A percentile compares a stretch with the other conserved stretches of the same genome.
Conservation (phyloP, 2,797 vertebrate species). For the Valencia hispanica region DNA sequence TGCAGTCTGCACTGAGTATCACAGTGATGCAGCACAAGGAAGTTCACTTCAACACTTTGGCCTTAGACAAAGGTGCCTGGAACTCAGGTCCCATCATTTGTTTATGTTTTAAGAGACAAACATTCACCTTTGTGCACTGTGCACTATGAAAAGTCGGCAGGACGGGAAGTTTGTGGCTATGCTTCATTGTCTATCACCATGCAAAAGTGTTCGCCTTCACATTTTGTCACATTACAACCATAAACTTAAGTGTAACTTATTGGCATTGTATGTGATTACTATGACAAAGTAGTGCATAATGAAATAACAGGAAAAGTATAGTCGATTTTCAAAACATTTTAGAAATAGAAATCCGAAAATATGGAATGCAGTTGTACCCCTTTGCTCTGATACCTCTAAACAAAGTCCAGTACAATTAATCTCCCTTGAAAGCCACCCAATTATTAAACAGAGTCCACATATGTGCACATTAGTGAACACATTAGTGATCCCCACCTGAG, state of each 20-base stretch:
- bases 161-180: not conserved
- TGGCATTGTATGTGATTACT: not conserved
- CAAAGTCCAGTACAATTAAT: not conserved
- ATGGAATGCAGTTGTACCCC: too few relatives aligned
- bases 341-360: not conserved
- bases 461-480: not conserved
- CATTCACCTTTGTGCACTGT: constrained; percentile 28
- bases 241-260: not conserved
- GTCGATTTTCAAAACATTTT: not conserved
- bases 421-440: not conserved
- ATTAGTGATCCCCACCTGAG: too few relatives aligned
- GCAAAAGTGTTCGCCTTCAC: not conserved
- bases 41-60: constrained; percentile 38
- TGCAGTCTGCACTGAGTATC: constrained; percentile 52
- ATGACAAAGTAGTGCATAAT: not conserved
- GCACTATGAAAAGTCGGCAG: too few relatives aligned
- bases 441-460: not conserved
- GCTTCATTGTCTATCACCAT: too few relatives aligned
- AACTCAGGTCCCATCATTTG: not conserved
- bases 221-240: not conserved
- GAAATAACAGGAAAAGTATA: not conserved
- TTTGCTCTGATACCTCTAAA: not conserved
- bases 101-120: constrained; percentile 49
- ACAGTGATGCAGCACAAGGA: constrained; percentile 56
- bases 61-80: constrained; percentile 26